Conservation (phyloP, 37 sponge, comb jelly and placozoan genomes). For the Geodia barretti region DNA sequence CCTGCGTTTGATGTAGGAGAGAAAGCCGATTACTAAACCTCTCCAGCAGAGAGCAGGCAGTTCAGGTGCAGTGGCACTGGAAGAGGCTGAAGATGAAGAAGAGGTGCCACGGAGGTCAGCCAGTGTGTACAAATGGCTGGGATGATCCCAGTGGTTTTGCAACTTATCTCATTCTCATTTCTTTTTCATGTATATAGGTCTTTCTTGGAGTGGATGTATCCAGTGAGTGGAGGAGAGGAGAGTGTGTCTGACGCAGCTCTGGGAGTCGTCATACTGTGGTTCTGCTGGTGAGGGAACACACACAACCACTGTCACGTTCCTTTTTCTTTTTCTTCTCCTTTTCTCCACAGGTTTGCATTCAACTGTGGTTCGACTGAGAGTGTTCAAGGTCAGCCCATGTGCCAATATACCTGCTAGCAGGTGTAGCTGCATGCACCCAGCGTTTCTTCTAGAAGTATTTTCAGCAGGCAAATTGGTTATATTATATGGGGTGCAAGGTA, state of each 20-base stretch:
- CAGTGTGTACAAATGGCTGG: background rate
- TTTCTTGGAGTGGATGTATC: constrained; percentile 89
- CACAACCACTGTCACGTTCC: background rate
- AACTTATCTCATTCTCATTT: background rate
- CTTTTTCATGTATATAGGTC: background rate
- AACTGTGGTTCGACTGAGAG: constrained; percentile 95
- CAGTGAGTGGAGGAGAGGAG: constrained; percentile 78
- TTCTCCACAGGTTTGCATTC: constrained; percentile 79
- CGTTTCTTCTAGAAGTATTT: too few relatives aligned
- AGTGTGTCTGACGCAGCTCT: constrained; percentile 81
- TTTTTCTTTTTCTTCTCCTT: background rate
- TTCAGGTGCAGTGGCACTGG: background rate
- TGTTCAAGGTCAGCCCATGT: constrained; percentile 53
- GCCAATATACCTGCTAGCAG: too few relatives aligned
- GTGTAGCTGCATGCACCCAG: background rate
- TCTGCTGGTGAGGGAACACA: constrained; percentile 74
- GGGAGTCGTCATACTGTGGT: constrained; percentile 94
- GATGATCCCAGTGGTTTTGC: background rate
- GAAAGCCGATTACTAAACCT: too few relatives aligned
- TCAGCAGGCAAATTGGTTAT: too few relatives aligned
- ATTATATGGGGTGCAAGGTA: too few relatives aligned
- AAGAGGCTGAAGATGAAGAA: constrained; percentile 18
- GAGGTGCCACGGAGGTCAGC: constrained; percentile 25
- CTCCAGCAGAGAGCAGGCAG: background rate
- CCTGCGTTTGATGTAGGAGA: too few relatives aligned